Base-by-base conservation (phyloP, 2,797 vertebrate genomes). In the Sebastiscus albofasciatus region DNA sequence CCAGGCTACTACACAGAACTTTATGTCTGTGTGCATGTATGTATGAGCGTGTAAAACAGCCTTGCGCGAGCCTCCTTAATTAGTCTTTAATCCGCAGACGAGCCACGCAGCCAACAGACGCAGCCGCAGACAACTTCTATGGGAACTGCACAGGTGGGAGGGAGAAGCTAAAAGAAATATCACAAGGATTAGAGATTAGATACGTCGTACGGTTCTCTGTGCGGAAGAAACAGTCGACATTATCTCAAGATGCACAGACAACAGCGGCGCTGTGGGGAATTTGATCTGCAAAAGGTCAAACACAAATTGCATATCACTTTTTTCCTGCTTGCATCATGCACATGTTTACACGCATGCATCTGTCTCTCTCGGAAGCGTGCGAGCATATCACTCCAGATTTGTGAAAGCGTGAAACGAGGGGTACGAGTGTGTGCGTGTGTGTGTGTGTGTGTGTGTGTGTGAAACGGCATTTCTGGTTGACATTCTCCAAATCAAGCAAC, bases 281-380 rank as follows among this genome's bases (percentile, higher is more conserved):
- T 59, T 59, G 42, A 84, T 86, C 66, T 79, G 67, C 46, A 58
- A 90, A 93, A 94, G 87, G 90, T 94, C 90, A 90, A 77, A 80
- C 55, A 76, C 29, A 83, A 81, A 87, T 84, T 80, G 60, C 71
- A 29, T 77, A 71, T 79, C 66, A 75, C 46, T 67, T 79, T 66
- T 82, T 76, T 66, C 29, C 67, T 66, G 77, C 62, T 85, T 79
- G 56, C 85, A 60, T 84, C 77, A 74, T 54, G 56, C 75, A 72
- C 54, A 34, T 77, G 74, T 87, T 91, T 79, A 66, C 80, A 79
- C 2, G 3, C 46, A 58, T 61, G 59, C 33, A 64, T 79, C 18
- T 22, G 42, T 82, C 68, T 82, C 36, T 71, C 60, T 70, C 36
- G 20, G 24, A 80, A 52, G 34, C 65, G 2, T 73, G 68, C 58